A percentile compares a stretch with the other conserved stretches of the same genome.
These are phyloP conservation scores for Psilopsiagon aurifrons DNA, from an alignment of 2,113 vertebrate species.

Conservation along the genomic window DNA sequence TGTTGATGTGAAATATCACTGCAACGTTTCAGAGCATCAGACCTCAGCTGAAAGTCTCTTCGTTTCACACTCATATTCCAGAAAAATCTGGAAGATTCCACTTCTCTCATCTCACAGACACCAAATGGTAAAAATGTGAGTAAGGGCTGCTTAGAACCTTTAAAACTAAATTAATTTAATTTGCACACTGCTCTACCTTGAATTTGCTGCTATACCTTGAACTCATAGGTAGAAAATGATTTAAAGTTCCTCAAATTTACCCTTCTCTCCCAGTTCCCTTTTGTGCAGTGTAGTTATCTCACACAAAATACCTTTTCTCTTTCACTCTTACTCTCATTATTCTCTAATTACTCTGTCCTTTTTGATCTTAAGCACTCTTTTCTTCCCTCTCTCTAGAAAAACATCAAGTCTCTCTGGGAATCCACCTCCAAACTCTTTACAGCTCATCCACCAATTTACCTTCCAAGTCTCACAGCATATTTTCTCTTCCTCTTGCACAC, in stretches of 20 bases:
- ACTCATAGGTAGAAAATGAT: neutral
- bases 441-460: neutral
- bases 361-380: neutral
- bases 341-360: neutral
- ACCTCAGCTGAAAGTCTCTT: neutral
- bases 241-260: neutral
- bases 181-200: neutral
- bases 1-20: neutral
- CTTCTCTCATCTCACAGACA: neutral
- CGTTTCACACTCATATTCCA: neutral
- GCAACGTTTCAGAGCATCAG: neutral
- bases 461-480: neutral
- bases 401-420: neutral
- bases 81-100: neutral
- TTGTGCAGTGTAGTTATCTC: neutral
- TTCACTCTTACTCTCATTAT: neutral
- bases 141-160: neutral
- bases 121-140: rapidly evolving
- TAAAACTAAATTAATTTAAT: neutral
- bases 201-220: neutral
- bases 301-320: neutral
- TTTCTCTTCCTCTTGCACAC: neutral
- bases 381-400: neutral
- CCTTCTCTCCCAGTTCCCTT: neutral
- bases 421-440: neutral